phyloP scores from a whole-genome alignment of 2,113 vertebrate genomes.

The Cephalopholis sonnerati region DNA sequence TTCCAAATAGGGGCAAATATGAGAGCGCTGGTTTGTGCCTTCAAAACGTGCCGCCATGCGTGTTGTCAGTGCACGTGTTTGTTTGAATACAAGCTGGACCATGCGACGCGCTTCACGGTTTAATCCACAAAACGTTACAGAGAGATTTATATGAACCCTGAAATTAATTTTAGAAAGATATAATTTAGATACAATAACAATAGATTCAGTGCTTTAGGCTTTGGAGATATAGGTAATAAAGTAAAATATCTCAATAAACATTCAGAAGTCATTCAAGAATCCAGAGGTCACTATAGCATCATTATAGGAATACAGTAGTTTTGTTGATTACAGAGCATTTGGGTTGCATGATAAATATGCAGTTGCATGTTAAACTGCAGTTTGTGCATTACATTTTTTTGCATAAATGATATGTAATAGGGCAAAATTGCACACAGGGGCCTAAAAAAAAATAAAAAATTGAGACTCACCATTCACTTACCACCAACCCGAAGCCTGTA shows the following conservation, averaged over 20 bases:
- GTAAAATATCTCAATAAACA: neutral
- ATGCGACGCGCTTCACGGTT: neutral
- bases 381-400: neutral
- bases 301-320: too few relatives aligned
- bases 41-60: conserved; percentile 42
- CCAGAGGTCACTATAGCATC: too few relatives aligned
- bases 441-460: too few relatives aligned
- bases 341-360: neutral
- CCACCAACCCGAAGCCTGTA: too few relatives aligned
- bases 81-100: neutral
- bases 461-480: too few relatives aligned
- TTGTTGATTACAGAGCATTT: neutral
- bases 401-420: neutral
- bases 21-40: conserved; percentile 66
- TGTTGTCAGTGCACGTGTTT: neutral
- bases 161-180: neutral
- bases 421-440: too few relatives aligned
- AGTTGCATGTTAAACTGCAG: neutral
- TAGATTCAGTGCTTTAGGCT: neutral
- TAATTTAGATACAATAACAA: neutral
- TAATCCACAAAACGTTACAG: neutral
- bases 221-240: neutral
- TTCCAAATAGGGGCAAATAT: conserved; percentile 83
- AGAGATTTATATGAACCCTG: neutral
- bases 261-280: too few relatives aligned